Conservation (phyloP, 2,113 vertebrate genomes). For the Podarcis cretensis region DNA sequence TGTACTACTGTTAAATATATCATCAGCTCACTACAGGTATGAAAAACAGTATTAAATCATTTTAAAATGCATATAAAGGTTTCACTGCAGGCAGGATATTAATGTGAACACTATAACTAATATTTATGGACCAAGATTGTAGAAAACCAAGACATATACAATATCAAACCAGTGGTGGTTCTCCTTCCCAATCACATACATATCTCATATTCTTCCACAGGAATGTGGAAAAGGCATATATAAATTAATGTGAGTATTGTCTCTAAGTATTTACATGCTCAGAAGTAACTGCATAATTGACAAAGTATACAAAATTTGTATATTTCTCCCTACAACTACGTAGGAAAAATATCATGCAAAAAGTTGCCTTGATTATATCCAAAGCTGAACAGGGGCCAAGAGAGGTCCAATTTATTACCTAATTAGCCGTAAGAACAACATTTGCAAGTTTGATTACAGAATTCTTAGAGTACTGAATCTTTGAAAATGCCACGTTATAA, state of each 20-base stretch:
- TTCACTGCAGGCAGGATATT: neutral
- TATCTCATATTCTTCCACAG: no score
- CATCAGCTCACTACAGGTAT: neutral
- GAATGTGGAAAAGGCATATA: no score
- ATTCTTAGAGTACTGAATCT: no score
- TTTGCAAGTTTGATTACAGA: no score
- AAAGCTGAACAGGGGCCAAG: neutral
- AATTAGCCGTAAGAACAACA: neutral
- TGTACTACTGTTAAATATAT: slow-evolving; percentile 31
- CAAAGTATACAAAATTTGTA: neutral
- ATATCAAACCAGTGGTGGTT: neutral
- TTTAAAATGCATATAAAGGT: neutral
- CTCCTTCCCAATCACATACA: neutral
- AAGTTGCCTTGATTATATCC: neutral
- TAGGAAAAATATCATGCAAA: neutral
- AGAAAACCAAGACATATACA: neutral
- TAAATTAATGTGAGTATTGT: no score
- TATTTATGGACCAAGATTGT: neutral
- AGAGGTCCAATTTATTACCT: neutral
- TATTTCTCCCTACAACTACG: no score
- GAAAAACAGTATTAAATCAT: neutral
- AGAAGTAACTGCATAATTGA: neutral
- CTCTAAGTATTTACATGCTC: neutral
- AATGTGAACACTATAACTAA: neutral
- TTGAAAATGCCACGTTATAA: no score